Percentiles rank a stretch among this genome's conserved stretches.
These are phyloP conservation scores for Myodes glareolus DNA, from an alignment of 2,113 vertebrate genomes.

Conservation along the genomic window DNA sequence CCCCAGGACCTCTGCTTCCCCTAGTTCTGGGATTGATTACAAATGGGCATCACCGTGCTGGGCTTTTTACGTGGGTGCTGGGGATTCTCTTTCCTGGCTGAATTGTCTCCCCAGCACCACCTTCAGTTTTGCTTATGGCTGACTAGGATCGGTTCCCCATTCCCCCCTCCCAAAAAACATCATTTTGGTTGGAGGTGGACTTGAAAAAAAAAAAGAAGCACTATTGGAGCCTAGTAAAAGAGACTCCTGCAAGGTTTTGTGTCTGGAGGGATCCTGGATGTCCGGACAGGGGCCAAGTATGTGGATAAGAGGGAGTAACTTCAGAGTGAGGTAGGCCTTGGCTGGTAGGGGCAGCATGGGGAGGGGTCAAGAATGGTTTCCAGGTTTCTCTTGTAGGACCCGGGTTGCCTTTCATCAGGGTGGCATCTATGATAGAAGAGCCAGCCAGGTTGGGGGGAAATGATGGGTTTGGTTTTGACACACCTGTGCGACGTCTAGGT, in stretches of 20 bases:
- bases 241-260: background rate
- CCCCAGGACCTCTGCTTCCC: background rate
- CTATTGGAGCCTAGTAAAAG: background rate
- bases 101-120: background rate
- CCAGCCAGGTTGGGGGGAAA: background rate
- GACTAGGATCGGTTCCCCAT: background rate
- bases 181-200: background rate
- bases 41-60: no score
- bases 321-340: background rate
- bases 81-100: background rate
- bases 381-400: background rate
- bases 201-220: background rate
- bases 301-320: background rate
- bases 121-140: background rate
- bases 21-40: no score
- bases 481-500: background rate
- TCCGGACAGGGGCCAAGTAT: no score
- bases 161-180: background rate
- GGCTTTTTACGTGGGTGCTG: background rate
- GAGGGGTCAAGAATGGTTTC: accelerated
- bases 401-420: accelerated
- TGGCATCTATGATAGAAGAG: background rate
- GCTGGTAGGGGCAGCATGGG: background rate
- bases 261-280: background rate
- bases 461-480: accelerated